Conservation (phyloP, 2,113 vertebrate genomes). For the Cariama cristata region DNA sequence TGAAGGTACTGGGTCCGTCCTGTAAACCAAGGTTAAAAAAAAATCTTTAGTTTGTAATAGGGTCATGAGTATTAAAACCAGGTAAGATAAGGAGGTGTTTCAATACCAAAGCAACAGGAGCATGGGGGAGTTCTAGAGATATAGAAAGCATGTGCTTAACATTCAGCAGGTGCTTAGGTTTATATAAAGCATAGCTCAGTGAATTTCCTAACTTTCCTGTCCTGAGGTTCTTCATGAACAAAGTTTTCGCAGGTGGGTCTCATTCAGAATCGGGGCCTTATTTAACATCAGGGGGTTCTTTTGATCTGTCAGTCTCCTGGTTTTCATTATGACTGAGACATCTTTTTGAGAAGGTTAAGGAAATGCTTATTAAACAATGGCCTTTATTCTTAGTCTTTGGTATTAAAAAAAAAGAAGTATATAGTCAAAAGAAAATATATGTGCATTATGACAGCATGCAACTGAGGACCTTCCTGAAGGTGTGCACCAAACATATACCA, state of each 20-base stretch:
- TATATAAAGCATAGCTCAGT: background rate
- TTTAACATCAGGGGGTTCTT: background rate
- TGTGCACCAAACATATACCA: background rate
- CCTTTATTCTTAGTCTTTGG: background rate
- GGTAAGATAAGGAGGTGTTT: background rate
- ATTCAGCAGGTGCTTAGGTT: background rate
- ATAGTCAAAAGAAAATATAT: background rate
- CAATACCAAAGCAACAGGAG: background rate
- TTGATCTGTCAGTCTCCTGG: background rate
- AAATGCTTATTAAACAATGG: background rate
- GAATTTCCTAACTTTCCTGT: background rate
- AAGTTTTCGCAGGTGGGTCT: background rate
- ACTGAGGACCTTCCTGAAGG: background rate
- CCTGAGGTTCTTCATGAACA: background rate
- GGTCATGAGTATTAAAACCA: background rate
- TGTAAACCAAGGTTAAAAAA: background rate
- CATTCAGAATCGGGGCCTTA: background rate
- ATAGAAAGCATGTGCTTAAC: background rate
- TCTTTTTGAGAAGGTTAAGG: background rate
- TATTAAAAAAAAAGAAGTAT: background rate
- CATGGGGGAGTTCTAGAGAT: background rate
- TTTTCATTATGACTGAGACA: background rate
- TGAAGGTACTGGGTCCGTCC: background rate
- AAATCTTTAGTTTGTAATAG: background rate
- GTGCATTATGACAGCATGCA: background rate